Base-by-base conservation (phyloP, 2,113 vertebrate genomes). In the Perccottus glenii region DNA sequence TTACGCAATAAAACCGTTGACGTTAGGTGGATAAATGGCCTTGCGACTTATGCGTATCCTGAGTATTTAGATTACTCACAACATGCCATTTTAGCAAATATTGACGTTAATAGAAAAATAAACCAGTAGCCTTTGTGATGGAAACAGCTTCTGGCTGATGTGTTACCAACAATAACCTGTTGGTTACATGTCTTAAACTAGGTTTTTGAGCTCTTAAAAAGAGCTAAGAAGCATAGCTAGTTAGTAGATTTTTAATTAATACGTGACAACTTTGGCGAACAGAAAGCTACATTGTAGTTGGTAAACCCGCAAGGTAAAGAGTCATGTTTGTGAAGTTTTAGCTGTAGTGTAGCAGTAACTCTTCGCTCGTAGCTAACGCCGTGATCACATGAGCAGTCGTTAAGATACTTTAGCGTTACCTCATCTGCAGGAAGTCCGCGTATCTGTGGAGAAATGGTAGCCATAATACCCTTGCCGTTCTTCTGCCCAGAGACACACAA, bases 351-450 rank as follows among this genome's bases (percentile, higher is more conserved):
- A 62, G 62, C 64, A 44, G 7, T 35, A 64, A 68, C 43, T 60
- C 58, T 52, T 73, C 78, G 77, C 78, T 7, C 5, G 15, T 56
- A 52, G 78, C 77, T 80, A 86, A 55, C 84, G 40, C 45, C 63
- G 9, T 8, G 33, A 1, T 69, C 70, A 64, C 72, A 42, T 59
- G 60, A 81, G 50, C 65, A 15, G 50, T 48, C 51, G 4, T 55
- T 65, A 38, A 63, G 49, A 2, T 10, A 57, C 7, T 19, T 6
- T 12, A 73, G 36, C 33, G 52, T n/a, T 81, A 94, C 92, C 92
- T 91, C 90, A 4, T 92, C 92, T 2, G 84, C 53, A 16, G 74
- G 78, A 67, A 93, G 92, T 82, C 92, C 93, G 60, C 89, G 89
- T 67, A 93, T 86, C 61, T 92, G 90, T 3, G 87, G 66, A 4